Evolutionary conservation across 2,797 vertebrate species (phyloP), one percentile per base, ranked within the genome.

Genomic region (Otolemur crassicaudatus): DNA sequence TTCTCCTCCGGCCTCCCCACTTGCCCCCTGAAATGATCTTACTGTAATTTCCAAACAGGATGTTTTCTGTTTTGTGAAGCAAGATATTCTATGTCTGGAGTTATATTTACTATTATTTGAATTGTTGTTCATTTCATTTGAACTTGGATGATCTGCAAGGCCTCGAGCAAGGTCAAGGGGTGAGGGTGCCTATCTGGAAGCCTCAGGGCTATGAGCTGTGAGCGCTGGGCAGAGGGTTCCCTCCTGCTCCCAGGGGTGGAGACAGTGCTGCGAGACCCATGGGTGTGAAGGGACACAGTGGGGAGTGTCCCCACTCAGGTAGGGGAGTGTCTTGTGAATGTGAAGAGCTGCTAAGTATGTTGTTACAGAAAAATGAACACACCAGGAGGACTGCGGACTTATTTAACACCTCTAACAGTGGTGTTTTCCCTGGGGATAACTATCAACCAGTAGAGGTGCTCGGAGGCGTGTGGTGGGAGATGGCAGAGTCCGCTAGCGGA

Each of bases 231-330:
- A 14, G 43, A 0, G 4, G 19, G 23, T 69, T 77, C 16, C 27
- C 63, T 93, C 25, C 34, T 0, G 53, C 61, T 61, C 7, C 10
- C 9, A 19, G 20, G 17, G 37, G 9, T 56, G 17, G 40, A 65
- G 14, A 40, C 20, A 1, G 0, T 9, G 0, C 49, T 61, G 9
- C 4, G 16, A 58, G n/a, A 65, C 73, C 13, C 14, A 0, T 7
- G 10, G 46, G 7, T 25, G 2, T 31, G n/a, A 72, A n/a, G 20
- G 72, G 31, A 46, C 13, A 2, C 2, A 17, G 16, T 5, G 2
- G 2, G 19, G n/a, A n/a, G n/a, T n/a, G n/a, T n/a, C n/a, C n/a
- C n/a, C n/a, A n/a, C n/a, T 37, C 2, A 53, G 5, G 14, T 22
- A 22, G 20, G 29, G 46, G 9, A 37, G 53, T 14, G 6, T 25